Evolutionary conservation across 2,797 vertebrate genomes (phyloP).

Genomic region (Halcyon badia): DNA sequence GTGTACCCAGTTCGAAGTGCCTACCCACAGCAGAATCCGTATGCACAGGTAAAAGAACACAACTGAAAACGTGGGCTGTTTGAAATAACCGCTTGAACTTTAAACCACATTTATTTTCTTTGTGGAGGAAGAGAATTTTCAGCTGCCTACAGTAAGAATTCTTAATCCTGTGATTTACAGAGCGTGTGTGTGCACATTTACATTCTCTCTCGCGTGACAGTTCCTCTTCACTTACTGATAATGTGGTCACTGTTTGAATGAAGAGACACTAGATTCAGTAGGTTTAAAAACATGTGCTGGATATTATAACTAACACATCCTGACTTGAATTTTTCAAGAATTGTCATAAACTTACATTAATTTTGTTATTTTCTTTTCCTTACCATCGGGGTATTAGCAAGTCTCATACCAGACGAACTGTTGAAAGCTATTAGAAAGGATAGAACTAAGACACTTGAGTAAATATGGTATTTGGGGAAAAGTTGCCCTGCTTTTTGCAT

Average conservation of each 20-base stretch:
- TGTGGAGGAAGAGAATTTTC: neutral
- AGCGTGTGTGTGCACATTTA: neutral
- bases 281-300: rapidly evolving
- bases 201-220: rapidly evolving
- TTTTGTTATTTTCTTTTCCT: neutral
- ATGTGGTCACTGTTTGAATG: neutral
- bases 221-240: neutral
- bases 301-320: neutral
- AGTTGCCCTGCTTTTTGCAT: neutral
- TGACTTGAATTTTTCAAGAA: neutral
- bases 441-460: neutral
- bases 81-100: neutral
- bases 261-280: neutral
- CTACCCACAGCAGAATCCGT: slow-evolving; percentile 96
- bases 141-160: neutral
- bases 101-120: neutral
- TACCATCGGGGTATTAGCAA: neutral
- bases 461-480: neutral
- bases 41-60: slow-evolving; percentile 88
- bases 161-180: neutral
- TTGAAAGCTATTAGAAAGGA: neutral
- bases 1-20: slow-evolving; percentile 96
- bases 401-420: neutral
- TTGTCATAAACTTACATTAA: neutral
- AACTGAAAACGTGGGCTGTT: no score